Base-by-base conservation (phyloP, 2,797 vertebrate species). In the Lophius americanus region DNA sequence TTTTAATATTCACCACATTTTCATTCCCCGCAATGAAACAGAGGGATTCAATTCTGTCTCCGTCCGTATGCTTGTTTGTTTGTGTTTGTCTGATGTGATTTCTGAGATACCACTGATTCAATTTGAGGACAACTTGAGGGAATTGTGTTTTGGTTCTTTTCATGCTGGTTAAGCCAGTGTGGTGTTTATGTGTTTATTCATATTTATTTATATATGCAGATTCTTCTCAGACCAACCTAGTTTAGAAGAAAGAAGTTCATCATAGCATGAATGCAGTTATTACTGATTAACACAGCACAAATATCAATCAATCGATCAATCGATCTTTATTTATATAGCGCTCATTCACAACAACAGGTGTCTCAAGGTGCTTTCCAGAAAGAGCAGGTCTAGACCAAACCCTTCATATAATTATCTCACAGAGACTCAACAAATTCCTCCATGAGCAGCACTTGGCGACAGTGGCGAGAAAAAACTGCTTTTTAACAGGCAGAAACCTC, bases 1-100 rank as follows among this genome's bases (percentile, higher is more conserved):
- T 70, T 78, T 74, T 78, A 71, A 73, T 63, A 36, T 51, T 14
- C 37, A 58, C 44, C 56, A 51, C 68, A 76, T 33, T 7, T 68
- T 57, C 54, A 46, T 23, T 78, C 32, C 41, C 14, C 35, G 44
- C 64, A 78, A 66, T 73, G 60, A 84, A 83, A 73, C 39, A 6
- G 9, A 67, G 32, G 44, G 12, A 66, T 59, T 59, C 36, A 38
- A 43, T 64, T 59, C 14, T 11, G 55, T 73, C 75, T 68, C 44
- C 1, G n/a, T 78, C 81, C 70, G 75, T 84, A 76, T 82, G 78
- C 60, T 57, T 37, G 51, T 65, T 62, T 64, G 64, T 64, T 70
- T 68, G 39, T 3, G 10, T 68, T 78, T 85, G 79, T 85, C 81
- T 70, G 60, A 76, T 67, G 67, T 65, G 59, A 76, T 82, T 81